Evolutionary conservation across 2,113 vertebrate species (phyloP).

Genomic region (Cheilinus undulatus): DNA sequence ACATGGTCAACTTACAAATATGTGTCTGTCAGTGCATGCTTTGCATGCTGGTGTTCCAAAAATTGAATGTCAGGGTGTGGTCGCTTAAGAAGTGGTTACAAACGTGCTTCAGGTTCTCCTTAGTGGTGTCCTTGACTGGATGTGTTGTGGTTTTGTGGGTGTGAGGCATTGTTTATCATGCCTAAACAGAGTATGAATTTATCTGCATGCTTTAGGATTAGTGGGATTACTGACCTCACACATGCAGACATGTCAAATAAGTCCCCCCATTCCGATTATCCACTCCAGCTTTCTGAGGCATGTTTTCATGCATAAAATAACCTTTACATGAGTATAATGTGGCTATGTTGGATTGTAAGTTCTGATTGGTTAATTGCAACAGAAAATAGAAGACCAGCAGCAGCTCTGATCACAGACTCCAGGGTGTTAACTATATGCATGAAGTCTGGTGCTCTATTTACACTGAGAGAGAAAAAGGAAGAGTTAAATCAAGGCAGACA

Average conservation of each 20-base stretch:
- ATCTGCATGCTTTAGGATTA: conserved; percentile 20
- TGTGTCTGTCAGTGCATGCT: background rate
- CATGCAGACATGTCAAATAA: conserved; percentile 17
- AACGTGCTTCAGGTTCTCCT: background rate
- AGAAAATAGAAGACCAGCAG: too few relatives aligned
- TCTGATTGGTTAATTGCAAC: background rate
- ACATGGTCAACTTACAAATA: conserved; percentile 17
- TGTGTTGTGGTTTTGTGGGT: background rate
- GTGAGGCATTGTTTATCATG: background rate
- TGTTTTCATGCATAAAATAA: too few relatives aligned
- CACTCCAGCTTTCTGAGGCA: too few relatives aligned
- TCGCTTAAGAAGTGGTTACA: conserved; percentile 14
- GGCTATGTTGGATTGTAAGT: background rate
- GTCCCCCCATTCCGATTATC: background rate
- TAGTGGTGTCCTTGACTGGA: conserved; percentile 14
- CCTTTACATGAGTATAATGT: too few relatives aligned
- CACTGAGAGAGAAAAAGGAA: too few relatives aligned
- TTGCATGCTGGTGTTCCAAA: background rate
- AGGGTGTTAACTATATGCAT: too few relatives aligned
- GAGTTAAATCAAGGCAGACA: too few relatives aligned
- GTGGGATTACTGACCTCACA: conserved; percentile 23
- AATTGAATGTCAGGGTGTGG: conserved; percentile 23
- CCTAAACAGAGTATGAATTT: background rate
- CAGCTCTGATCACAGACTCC: too few relatives aligned
- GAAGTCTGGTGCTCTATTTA: too few relatives aligned